Evolutionary conservation across 1,140 invertebrate species (phyloP).

Genomic region (Drosophila tristis): DNA sequence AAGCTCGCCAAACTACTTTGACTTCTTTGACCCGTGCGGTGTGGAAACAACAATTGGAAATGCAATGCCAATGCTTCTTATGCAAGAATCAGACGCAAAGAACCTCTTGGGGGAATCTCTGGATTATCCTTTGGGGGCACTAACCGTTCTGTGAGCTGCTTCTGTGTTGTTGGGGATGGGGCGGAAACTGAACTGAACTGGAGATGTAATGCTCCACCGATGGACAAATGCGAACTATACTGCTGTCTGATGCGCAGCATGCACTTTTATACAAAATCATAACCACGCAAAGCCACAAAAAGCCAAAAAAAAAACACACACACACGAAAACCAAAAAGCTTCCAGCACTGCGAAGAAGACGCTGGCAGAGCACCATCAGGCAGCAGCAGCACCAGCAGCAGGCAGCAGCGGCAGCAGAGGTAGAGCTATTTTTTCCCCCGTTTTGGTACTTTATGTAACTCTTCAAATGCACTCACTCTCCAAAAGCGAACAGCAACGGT

Average conservation of each 20-base stretch:
- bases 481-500: slow-evolving; percentile 45
- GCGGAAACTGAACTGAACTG: slow-evolving; percentile 22
- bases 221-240: slow-evolving; percentile 77
- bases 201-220: slow-evolving; percentile 70
- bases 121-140: slow-evolving; percentile 39
- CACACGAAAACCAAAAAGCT: slow-evolving; percentile 56
- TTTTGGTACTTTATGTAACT: slow-evolving; percentile 75
- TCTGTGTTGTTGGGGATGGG: slow-evolving; percentile 26
- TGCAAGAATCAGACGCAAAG: slow-evolving; percentile 22
- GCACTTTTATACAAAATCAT: slow-evolving; percentile 80
- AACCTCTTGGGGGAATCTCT: not conserved
- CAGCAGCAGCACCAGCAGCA: not conserved
- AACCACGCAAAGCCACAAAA: slow-evolving; percentile 58
- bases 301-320: slow-evolving; percentile 25
- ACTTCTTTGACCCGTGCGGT: slow-evolving; percentile 34
- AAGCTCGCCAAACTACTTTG: slow-evolving; percentile 18
- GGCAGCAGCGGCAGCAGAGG: not conserved
- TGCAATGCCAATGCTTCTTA: slow-evolving; percentile 16
- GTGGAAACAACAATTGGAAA: slow-evolving; percentile 4
- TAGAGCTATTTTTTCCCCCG: slow-evolving; percentile 32
- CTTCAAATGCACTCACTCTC: slow-evolving; percentile 76
- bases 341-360: slow-evolving; percentile 40
- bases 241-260: slow-evolving; percentile 59
- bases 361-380: slow-evolving; percentile 23
- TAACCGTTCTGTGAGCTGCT: slow-evolving; percentile 68